Conservation (phyloP, 1,140 invertebrate species). For the Drosophila tani region DNA sequence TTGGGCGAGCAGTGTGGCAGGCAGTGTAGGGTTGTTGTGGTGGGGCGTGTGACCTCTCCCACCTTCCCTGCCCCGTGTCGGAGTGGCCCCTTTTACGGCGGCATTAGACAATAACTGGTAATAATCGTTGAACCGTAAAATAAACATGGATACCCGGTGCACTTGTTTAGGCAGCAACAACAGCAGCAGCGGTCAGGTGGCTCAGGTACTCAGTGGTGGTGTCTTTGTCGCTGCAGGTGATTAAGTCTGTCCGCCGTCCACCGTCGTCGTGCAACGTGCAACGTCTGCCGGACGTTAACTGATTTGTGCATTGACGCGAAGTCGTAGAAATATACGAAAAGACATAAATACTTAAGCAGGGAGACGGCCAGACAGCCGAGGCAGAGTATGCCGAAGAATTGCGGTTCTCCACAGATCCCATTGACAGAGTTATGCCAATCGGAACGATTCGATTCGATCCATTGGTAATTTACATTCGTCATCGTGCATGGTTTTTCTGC, state of each 20-base stretch:
- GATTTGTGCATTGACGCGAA: conserved; percentile 82
- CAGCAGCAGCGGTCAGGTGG: conserved; percentile 54
- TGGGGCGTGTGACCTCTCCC: conserved; percentile 25
- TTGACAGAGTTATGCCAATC: conserved; percentile 15
- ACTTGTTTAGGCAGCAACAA: conserved; percentile 78
- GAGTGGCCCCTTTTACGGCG: conserved; percentile 67
- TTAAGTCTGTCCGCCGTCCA: conserved; percentile 29
- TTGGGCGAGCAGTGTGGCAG: conserved; percentile 3
- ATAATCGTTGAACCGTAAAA: conserved; percentile 84
- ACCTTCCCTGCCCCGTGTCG: conserved; percentile 13
- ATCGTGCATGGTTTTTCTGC: conserved; percentile 10
- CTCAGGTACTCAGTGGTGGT: conserved; percentile 36
- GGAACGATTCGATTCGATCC: not conserved
- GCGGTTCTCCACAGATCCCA: conserved; percentile 28
- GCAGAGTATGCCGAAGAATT: conserved; percentile 1
- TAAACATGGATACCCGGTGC: conserved; percentile 81
- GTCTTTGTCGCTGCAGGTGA: conserved; percentile 61
- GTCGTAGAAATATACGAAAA: conserved; percentile 80
- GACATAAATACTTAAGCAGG: conserved; percentile 61
- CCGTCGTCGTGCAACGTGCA: conserved; percentile 8
- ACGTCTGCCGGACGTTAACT: conserved; percentile 73
- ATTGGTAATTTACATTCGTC: conserved; percentile 36
- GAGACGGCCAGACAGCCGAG: not conserved
- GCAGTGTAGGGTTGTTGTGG: conserved; percentile 12
- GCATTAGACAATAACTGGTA: conserved; percentile 82